Evolutionary conservation across 1,140 invertebrate species (phyloP), one percentile per base, ranked within the genome.

Genomic region (Heliconius nattereri): DNA sequence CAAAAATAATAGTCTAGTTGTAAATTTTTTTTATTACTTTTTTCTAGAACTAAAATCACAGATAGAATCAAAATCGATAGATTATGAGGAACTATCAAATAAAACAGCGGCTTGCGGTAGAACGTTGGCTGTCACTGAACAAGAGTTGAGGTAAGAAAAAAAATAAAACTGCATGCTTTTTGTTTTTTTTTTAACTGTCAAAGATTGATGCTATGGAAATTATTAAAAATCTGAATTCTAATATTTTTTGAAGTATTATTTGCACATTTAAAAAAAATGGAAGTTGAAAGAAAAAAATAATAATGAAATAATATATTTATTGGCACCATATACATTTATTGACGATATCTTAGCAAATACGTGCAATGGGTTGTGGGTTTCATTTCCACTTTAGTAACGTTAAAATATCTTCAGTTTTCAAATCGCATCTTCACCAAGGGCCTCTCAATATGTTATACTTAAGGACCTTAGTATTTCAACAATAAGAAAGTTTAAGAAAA

Each of bases 61-160:
- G 82, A 78, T 94, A 35, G 86, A 92, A 40, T 81, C 88, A 11
- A 89, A 92, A 81, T 84, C 85, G 1, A 74, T 83, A 16, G 91
- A 93, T 72, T 91, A 86, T 76, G 91, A 93, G 9, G 84, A 85
- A n/a, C 71, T 93, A 35, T 81, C 87, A 11, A 78, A 82, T 0
- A 88, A 90, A 77, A 85, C 91, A 13, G 92, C 91, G 3, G 91
- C 89, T 0, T 92, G 91, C 35, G 92, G 91, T 1, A 81, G 92
- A 23, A 92, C 91, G 0, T 72, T 94, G 1, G 91, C 89, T 0
- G 92, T 93, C 75, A 94, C 92, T 7, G 92, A 94, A 49, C 92
- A 94, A 57, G 92, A 94, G 77, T 60, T 94, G 8, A 94, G 90
- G 92, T 94, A 57, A 85, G 83, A 45, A 66, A 29, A 66, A 19